These are phyloP conservation scores for Crenichthys baileyi DNA, from an alignment of 2,797 vertebrate species.

Conservation along the genomic window DNA sequence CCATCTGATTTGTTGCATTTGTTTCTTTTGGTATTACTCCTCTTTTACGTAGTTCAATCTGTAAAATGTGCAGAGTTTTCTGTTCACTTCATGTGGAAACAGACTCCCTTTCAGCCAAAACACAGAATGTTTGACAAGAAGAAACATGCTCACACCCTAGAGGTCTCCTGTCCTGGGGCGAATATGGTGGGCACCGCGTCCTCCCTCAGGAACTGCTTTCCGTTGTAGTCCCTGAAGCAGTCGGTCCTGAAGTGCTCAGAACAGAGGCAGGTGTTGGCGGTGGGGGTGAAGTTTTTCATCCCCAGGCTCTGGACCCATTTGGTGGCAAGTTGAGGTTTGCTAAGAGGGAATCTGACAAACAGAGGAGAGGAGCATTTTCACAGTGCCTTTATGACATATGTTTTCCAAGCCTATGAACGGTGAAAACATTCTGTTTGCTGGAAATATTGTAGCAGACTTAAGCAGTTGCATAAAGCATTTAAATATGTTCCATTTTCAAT, in stretches of 20 bases:
- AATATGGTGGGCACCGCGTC: constrained; percentile 84
- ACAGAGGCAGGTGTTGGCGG: constrained; percentile 83
- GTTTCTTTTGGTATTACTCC: constrained; percentile 71
- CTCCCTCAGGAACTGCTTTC: constrained; percentile 84
- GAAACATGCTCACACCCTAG: constrained; percentile 62
- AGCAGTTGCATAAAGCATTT: too few relatives aligned
- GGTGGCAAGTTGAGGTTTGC: constrained; percentile 80
- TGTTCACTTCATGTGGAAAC: neutral
- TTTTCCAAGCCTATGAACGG: neutral
- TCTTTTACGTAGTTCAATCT: constrained; percentile 84
- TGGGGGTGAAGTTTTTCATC: constrained; percentile 82
- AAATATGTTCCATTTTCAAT: too few relatives aligned
- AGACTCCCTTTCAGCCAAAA: neutral
- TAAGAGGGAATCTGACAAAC: constrained; percentile 80
- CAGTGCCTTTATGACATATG: neutral
- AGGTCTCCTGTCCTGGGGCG: constrained; percentile 64
- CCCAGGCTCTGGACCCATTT: constrained; percentile 85
- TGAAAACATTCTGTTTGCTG: neutral
- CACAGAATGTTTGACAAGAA: neutral
- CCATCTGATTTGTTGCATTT: constrained; percentile 21
- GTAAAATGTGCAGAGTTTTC: constrained; percentile 19
- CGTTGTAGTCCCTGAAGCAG: constrained; percentile 86
- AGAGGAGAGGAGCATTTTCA: neutral
- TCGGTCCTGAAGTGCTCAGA: constrained; percentile 83
- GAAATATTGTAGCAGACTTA: neutral